These are phyloP conservation scores for Chunga burmeisteri DNA, from an alignment of 2,113 vertebrate species.

Conservation along the genomic window DNA sequence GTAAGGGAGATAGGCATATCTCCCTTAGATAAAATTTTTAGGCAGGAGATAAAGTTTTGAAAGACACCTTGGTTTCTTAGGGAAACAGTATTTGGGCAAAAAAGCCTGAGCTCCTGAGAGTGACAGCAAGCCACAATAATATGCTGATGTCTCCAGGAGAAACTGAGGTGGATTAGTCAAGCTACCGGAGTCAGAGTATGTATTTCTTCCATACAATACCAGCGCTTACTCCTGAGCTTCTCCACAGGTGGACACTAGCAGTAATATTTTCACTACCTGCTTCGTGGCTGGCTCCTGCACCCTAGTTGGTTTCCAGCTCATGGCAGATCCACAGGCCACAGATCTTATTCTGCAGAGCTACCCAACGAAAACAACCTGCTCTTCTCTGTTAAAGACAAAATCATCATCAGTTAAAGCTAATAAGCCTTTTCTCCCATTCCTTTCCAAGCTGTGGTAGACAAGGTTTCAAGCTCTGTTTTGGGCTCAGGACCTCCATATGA, in stretches of 20 bases:
- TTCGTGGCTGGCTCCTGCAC: background rate
- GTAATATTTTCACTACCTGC: background rate
- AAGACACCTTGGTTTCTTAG: background rate
- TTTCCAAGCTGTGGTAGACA: background rate
- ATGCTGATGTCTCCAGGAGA: background rate
- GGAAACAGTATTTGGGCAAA: background rate
- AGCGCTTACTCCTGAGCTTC: background rate
- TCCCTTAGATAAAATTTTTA: background rate
- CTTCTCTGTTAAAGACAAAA: background rate
- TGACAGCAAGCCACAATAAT: background rate
- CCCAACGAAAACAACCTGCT: background rate
- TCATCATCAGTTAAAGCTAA: background rate
- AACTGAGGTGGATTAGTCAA: background rate
- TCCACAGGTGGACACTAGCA: background rate
- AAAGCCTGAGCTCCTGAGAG: background rate
- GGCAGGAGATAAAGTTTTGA: background rate
- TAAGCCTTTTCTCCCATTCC: background rate
- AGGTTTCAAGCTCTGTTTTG: background rate
- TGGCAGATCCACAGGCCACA: background rate
- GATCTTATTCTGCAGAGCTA: background rate
- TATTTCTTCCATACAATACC: background rate
- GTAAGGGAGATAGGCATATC: background rate
- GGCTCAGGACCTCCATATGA: background rate
- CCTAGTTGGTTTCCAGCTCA: background rate
- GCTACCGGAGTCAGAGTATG: background rate